These are phyloP conservation scores for Neodiprion lecontei DNA, from an alignment of 1,140 invertebrate species.

Conservation along the genomic window DNA sequence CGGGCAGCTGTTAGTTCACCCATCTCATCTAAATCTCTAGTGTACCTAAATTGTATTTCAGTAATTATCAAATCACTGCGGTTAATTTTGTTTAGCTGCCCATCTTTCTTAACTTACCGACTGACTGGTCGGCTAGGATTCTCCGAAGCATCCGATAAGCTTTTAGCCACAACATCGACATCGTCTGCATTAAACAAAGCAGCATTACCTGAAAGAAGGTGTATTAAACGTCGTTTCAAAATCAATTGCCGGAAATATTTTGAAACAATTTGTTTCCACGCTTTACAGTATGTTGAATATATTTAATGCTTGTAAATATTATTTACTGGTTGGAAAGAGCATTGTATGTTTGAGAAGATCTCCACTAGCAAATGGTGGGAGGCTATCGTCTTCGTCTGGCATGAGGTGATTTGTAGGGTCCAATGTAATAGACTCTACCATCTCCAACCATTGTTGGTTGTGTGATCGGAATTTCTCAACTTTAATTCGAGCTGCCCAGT, in stretches of 20 bases:
- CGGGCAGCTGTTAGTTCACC: conserved; percentile 61
- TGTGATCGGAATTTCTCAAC: conserved; percentile 95
- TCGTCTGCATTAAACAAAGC: conserved; percentile 56
- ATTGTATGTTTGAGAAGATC: conserved; percentile 76
- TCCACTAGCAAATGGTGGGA: conserved; percentile 74
- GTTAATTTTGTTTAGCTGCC: background rate
- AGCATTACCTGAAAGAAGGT: conserved; percentile 46
- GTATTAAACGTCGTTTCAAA: no score
- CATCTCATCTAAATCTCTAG: conserved; percentile 63
- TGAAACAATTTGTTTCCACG: conserved; percentile 14
- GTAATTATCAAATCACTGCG: conserved; percentile 25
- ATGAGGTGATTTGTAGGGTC: conserved; percentile 63
- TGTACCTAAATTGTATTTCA: conserved; percentile 56
- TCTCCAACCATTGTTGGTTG: conserved; percentile 97
- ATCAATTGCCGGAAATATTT: conserved; percentile 21
- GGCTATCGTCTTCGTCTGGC: conserved; percentile 68
- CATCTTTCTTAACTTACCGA: conserved; percentile 45
- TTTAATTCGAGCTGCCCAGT: conserved; percentile 92
- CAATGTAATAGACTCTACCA: conserved; percentile 78
- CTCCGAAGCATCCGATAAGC: conserved; percentile 56
- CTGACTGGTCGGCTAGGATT: conserved; percentile 61
- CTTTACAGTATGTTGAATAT: conserved; percentile 16
- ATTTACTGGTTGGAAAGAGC: conserved; percentile 69
- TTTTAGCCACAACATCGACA: conserved; percentile 57
- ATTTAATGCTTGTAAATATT: conserved; percentile 20